Conservation (phyloP, 2,797 vertebrate species). For the Spatula versicolor region DNA sequence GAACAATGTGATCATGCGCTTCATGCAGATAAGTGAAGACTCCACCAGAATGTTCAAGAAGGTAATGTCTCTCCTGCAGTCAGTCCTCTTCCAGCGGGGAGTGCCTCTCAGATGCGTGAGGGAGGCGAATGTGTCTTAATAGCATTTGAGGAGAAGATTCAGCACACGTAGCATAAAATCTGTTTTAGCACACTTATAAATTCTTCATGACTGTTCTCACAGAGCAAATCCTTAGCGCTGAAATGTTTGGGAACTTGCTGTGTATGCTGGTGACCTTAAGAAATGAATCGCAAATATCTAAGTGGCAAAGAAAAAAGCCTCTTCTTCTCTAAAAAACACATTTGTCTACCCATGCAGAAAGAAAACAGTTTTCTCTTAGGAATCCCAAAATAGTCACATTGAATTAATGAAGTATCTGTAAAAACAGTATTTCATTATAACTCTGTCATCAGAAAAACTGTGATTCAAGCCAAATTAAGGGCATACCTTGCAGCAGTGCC, state of each 20-base stretch:
- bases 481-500: neutral
- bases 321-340: neutral
- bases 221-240: neutral
- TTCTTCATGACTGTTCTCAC: constrained; percentile 48
- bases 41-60: constrained; percentile 97
- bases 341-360: constrained; percentile 25
- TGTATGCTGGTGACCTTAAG: constrained; percentile 8
- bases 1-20: constrained; percentile 99
- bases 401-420: constrained; percentile 41
- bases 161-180: constrained; percentile 19
- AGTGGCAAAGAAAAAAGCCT: neutral
- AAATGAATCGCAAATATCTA: neutral
- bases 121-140: neutral
- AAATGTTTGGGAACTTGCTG: constrained; percentile 1
- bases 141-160: constrained; percentile 39
- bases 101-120: neutral
- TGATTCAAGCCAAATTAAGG: neutral
- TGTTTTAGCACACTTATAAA: constrained; percentile 35
- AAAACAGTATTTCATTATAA: neutral
- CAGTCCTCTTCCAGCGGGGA: neutral
- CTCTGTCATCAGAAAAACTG: neutral
- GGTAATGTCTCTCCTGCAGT: constrained; percentile 77
- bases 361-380: neutral
- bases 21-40: constrained; percentile 99
- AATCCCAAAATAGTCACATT: constrained; percentile 11